These are phyloP conservation scores for Eidolon helvum DNA, from an alignment of 2,113 vertebrate genomes.

Conservation along the genomic window DNA sequence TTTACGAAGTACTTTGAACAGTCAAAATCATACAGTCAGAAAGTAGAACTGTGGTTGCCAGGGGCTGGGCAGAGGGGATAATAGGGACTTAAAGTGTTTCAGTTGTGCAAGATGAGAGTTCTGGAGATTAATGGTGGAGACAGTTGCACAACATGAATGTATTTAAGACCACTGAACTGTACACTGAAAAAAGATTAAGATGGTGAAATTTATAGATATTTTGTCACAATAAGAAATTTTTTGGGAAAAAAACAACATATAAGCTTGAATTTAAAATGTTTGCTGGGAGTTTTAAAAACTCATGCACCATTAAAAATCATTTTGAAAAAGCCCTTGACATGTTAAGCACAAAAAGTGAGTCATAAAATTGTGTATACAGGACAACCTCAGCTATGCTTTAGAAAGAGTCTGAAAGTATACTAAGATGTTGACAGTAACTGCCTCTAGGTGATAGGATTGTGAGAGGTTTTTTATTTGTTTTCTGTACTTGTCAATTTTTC, in stretches of 20 bases:
- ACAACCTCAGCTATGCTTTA: background rate
- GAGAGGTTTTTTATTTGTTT: background rate
- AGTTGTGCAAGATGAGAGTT: background rate
- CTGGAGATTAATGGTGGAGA: background rate
- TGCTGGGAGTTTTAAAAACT: background rate
- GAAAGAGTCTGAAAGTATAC: background rate
- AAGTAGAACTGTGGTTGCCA: background rate
- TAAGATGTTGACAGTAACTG: background rate
- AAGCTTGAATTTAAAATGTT: background rate
- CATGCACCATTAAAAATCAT: too few species aligned
- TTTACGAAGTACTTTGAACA: background rate
- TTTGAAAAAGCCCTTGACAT: background rate
- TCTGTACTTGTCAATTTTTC: background rate
- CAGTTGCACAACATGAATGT: background rate
- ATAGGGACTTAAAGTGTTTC: background rate
- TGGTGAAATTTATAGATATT: background rate
- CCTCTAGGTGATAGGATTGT: background rate
- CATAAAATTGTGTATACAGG: background rate
- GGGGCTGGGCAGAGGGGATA: background rate
- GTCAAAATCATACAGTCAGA: background rate
- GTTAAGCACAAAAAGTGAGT: background rate
- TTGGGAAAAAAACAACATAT: background rate
- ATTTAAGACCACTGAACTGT: background rate
- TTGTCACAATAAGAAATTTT: background rate
- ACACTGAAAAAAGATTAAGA: background rate